Conservation (phyloP, 64 coral and sea anemone genomes). For the Stylophora pistillata region DNA sequence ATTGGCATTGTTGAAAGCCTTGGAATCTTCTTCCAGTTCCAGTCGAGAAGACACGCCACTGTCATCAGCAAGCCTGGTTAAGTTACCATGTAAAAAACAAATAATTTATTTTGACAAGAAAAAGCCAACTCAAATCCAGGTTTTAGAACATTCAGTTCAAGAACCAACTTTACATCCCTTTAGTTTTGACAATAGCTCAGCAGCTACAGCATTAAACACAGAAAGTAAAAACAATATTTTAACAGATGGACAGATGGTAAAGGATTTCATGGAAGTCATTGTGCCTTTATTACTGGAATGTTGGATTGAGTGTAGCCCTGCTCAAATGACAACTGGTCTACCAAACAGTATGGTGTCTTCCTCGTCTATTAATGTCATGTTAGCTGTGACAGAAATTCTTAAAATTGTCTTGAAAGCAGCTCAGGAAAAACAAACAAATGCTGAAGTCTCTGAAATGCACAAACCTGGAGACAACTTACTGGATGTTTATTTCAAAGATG, state of each 20-base stretch:
- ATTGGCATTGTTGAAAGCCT: constrained; percentile 66
- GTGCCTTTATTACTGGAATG: constrained; percentile 86
- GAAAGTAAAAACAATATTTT: constrained; percentile 19
- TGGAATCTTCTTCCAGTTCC: constrained; percentile 22
- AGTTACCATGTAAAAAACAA: background rate
- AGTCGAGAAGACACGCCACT: background rate
- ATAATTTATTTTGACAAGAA: constrained; percentile 2
- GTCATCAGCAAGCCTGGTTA: background rate
- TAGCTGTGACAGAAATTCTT: constrained; percentile 60
- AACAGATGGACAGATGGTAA: constrained; percentile 21
- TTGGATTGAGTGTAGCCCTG: constrained; percentile 92
- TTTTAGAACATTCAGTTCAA: constrained; percentile 39
- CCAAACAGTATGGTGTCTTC: constrained; percentile 32
- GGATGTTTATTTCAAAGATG: constrained; percentile 56
- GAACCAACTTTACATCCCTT: constrained; percentile 28
- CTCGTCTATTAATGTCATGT: constrained; percentile 55
- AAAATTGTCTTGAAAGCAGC: constrained; percentile 65
- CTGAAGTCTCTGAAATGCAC: background rate
- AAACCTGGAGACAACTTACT: constrained; percentile 18
- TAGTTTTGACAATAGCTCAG: background rate
- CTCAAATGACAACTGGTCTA: constrained; percentile 62
- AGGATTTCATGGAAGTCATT: constrained; percentile 68
- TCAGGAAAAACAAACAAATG: background rate
- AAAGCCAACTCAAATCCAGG: constrained; percentile 30
- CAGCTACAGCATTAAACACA: background rate